phyloP scores from a whole-genome alignment of 2,797 vertebrate genomes.

The Psittacula echo region DNA sequence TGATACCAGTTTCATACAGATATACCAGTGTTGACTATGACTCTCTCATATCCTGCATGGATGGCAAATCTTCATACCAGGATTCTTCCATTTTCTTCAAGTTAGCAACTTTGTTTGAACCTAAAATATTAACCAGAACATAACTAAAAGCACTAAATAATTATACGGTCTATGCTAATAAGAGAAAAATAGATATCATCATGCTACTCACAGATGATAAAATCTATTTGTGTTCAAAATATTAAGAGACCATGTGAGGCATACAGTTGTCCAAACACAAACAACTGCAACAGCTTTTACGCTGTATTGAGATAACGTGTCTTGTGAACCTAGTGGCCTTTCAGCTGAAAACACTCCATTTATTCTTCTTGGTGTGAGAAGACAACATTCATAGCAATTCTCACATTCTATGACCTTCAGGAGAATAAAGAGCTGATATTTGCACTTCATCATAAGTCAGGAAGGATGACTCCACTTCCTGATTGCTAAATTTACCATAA shows the following conservation, averaged over 20 bases:
- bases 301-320: not conserved
- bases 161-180: not conserved
- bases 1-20: not conserved
- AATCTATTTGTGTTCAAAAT: not conserved
- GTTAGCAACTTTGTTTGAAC: not conserved
- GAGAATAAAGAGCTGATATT: slow-evolving; percentile 54
- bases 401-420: slow-evolving; percentile 22
- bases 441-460: slow-evolving; percentile 53
- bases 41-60: not conserved
- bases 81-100: not conserved
- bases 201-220: not conserved
- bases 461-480: slow-evolving; percentile 57
- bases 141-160: not conserved
- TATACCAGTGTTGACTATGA: not conserved
- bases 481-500: slow-evolving; percentile 30
- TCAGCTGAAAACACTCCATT: slow-evolving; percentile 15
- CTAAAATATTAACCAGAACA: not conserved
- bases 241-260: not conserved
- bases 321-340: slow-evolving; percentile 18
- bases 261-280: not conserved
- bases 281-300: not conserved
- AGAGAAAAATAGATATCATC: not conserved
- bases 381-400: slow-evolving; percentile 1
- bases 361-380: slow-evolving; percentile 28
- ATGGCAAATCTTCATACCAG: not conserved